Evolutionary conservation across 2,888 invertebrate genomes (phyloP).

Genomic region (Suillia variegata): DNA sequence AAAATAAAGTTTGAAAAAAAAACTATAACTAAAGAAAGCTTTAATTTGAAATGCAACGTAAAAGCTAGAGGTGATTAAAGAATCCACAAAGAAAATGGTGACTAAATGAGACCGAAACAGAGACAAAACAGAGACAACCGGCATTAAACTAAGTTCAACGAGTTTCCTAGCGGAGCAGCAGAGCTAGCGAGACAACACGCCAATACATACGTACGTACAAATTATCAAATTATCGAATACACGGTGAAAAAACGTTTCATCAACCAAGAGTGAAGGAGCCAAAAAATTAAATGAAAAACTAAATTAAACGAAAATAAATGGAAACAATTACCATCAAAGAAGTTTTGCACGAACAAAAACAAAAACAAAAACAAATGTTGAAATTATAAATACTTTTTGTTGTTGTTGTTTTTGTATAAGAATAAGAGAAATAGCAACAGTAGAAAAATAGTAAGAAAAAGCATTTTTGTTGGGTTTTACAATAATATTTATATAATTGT

Average conservation of each 20-base stretch:
- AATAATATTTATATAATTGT: constrained; percentile 44
- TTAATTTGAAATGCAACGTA: too few relatives aligned
- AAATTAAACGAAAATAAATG: not conserved
- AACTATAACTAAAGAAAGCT: too few relatives aligned
- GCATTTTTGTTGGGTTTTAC: constrained; percentile 35
- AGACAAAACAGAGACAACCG: not conserved
- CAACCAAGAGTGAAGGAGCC: not conserved
- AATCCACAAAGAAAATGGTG: too few relatives aligned
- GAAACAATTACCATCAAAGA: too few relatives aligned
- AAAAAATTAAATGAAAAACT: not conserved
- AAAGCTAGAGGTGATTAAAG: too few relatives aligned
- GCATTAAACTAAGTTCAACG: not conserved
- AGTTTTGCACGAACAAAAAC: too few relatives aligned
- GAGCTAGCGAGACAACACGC: not conserved
- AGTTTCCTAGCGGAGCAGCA: not conserved
- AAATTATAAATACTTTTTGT: too few relatives aligned
- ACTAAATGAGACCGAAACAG: not conserved
- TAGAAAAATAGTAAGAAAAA: constrained; percentile 21
- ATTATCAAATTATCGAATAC: not conserved
- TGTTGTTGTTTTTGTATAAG: too few relatives aligned
- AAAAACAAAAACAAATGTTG: too few relatives aligned
- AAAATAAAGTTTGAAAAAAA: too few relatives aligned
- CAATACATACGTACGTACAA: too few relatives aligned
- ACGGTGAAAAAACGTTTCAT: not conserved
- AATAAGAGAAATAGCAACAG: not conserved